phyloP scores from a whole-genome alignment of 2,888 invertebrate genomes.

The Polydrusus pterygomalis region DNA sequence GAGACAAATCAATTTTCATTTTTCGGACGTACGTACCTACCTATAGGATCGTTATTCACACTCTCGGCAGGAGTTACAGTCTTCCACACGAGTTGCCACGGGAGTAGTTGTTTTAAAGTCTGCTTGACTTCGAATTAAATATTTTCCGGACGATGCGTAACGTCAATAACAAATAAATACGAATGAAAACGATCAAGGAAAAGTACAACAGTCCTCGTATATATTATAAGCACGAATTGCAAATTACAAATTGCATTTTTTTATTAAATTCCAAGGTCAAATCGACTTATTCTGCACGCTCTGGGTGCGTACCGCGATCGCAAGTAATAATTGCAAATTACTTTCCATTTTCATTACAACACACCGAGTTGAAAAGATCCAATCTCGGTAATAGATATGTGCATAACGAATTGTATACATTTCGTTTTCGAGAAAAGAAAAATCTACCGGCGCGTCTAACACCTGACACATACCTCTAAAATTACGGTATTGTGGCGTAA shows the following conservation, averaged over 20 bases:
- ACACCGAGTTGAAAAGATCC: constrained; percentile 25
- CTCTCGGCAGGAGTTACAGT: too few species aligned
- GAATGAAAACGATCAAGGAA: not conserved
- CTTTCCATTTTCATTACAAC: constrained; percentile 54
- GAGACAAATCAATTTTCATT: too few species aligned
- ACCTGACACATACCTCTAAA: constrained; percentile 36
- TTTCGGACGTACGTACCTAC: too few species aligned
- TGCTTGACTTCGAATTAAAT: too few species aligned
- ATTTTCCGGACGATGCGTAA: too few species aligned
- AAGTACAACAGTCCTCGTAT: not conserved
- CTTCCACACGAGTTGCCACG: too few species aligned
- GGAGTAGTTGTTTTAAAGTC: too few species aligned
- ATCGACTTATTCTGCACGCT: constrained; percentile 46
- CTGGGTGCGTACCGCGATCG: constrained; percentile 45
- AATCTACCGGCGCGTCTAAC: constrained; percentile 9
- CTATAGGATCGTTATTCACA: too few species aligned
- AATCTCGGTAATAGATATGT: constrained; percentile 40
- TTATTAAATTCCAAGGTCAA: constrained; percentile 41
- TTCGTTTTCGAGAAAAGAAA: constrained; percentile 23
- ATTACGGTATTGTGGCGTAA: constrained; percentile 31
- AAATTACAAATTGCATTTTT: too few species aligned
- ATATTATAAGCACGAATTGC: not conserved
- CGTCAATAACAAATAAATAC: too few species aligned
- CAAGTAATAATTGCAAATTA: constrained; percentile 53
- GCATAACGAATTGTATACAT: constrained; percentile 22